These are phyloP conservation scores for Pteria penguin DNA, from an alignment of 2,888 invertebrate genomes.

Conservation along the genomic window DNA sequence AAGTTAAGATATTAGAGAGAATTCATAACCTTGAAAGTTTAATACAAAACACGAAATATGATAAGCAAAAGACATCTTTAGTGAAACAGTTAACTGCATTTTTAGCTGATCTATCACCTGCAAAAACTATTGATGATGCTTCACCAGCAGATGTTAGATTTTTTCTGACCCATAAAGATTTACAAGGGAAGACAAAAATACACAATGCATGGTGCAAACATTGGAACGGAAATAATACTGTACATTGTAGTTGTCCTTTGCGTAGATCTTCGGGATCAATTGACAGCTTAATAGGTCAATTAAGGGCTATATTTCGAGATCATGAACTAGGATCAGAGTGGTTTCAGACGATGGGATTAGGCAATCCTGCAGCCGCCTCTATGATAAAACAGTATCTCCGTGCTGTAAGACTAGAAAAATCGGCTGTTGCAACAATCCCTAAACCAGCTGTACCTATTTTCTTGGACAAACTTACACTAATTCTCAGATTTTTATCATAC, in stretches of 20 bases:
- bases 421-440: neutral
- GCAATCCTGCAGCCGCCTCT: conserved; percentile 14
- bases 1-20: too few species aligned
- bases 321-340: neutral
- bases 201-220: neutral
- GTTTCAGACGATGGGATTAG: neutral
- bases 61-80: neutral
- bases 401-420: neutral
- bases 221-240: neutral
- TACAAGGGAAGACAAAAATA: neutral
- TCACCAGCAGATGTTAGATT: neutral
- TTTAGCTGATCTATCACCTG: neutral
- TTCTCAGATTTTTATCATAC: neutral
- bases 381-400: neutral
- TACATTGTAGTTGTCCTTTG: neutral
- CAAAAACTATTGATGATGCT: neutral
- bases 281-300: conserved; percentile 2
- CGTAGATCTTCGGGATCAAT: conserved; percentile 2
- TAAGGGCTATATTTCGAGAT: conserved; percentile 1
- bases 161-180: conserved; percentile 6
- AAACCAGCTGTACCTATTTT: neutral
- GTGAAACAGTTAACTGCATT: neutral
- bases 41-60: conserved; percentile 15
- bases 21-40: too few species aligned
- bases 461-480: neutral